These are phyloP conservation scores for Brotogeris chrysoptera DNA, from an alignment of 2,797 vertebrate genomes.

Conservation along the genomic window DNA sequence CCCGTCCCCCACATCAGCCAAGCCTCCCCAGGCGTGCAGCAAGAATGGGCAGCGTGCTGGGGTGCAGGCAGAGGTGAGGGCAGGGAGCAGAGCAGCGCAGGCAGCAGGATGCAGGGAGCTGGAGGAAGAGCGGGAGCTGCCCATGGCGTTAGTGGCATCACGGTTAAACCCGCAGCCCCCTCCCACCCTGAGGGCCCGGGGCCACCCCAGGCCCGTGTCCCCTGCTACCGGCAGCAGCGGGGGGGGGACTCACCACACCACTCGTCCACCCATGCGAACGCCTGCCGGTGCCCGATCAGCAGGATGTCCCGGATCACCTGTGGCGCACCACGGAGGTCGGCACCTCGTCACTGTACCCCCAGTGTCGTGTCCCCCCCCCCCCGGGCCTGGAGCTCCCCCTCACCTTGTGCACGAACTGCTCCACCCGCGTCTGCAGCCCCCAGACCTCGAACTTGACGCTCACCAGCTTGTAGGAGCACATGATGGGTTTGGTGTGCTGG, in stretches of 20 bases:
- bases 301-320: conserved; percentile 81
- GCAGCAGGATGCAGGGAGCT: background rate
- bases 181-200: background rate
- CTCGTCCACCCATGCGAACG: conserved; percentile 81
- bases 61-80: background rate
- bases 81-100: background rate
- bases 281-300: conserved; percentile 78
- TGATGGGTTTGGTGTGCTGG: conserved; percentile 78
- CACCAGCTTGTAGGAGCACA: conserved; percentile 90
- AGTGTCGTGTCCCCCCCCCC: accelerated
- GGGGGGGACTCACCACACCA: conserved; percentile 73
- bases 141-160: background rate
- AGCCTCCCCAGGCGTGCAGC: background rate
- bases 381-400: background rate
- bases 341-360: background rate
- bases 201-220: accelerated
- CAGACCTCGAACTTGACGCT: conserved; percentile 89
- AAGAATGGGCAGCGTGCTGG: accelerated
- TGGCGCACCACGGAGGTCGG: background rate
- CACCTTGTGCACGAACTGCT: conserved; percentile 90
- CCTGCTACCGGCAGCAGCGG: accelerated
- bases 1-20: background rate
- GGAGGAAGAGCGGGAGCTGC: background rate
- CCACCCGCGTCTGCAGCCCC: conserved; percentile 87
- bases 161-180: background rate